A percentile compares a stretch with the other conserved stretches of the same genome.
Conservation (phyloP, 2,113 vertebrate genomes). For the Festucalex cinctus region DNA sequence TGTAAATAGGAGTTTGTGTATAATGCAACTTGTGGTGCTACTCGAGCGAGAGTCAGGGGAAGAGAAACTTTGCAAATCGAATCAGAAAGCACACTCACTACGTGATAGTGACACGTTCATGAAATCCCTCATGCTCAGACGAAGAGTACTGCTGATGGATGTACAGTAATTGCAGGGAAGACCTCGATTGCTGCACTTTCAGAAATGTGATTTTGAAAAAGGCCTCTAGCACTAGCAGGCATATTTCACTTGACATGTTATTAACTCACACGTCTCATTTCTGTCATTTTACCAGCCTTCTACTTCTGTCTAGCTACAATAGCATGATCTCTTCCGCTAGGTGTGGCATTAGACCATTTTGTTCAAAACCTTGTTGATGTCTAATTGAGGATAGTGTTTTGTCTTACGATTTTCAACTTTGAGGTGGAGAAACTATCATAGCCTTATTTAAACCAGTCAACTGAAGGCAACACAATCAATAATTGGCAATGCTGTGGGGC, state of each 20-base stretch:
- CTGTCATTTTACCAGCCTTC: conserved; percentile 6
- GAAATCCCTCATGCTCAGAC: conserved; percentile 31
- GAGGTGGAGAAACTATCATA: no score
- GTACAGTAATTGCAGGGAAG: conserved; percentile 34
- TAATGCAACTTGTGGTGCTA: conserved; percentile 49
- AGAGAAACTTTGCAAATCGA: conserved; percentile 32
- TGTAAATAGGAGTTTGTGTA: conserved; percentile 50
- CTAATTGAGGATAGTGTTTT: no score
- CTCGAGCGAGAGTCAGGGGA: conserved; percentile 38
- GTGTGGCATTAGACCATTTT: neutral
- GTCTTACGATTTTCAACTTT: no score
- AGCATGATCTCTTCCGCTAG: neutral
- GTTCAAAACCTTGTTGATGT: no score
- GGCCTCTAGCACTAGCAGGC: conserved; percentile 24
- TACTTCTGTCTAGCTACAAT: neutral
- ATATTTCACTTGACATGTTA: conserved; percentile 45
- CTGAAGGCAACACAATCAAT: no score
- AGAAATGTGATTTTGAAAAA: conserved; percentile 48
- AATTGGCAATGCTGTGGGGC: neutral
- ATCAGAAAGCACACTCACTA: conserved; percentile 50
- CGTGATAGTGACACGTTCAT: conserved; percentile 38
- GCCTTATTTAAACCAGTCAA: no score
- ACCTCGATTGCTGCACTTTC: conserved; percentile 47
- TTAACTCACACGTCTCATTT: conserved; percentile 33
- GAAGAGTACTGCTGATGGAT: conserved; percentile 42